Percentiles rank a stretch among this genome's conserved stretches.
Evolutionary conservation across 2,888 invertebrate species (phyloP).

Genomic region (Leistus spinibarbis): DNA sequence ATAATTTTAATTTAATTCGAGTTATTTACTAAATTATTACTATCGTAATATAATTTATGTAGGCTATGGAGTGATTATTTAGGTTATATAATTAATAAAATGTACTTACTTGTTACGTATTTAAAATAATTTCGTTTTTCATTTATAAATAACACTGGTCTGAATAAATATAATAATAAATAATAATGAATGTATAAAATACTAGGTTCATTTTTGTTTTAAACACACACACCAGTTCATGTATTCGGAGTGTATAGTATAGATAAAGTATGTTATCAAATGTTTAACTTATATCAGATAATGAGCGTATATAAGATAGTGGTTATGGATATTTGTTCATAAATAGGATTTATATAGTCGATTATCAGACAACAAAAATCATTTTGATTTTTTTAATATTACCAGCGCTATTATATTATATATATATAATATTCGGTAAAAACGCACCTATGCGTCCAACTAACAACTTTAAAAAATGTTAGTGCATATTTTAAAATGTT

Average conservation of each 20-base stretch:
- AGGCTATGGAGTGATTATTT: too few relatives aligned
- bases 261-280: conserved; percentile 4
- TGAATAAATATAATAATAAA: not conserved
- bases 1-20: too few relatives aligned
- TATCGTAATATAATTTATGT: too few relatives aligned
- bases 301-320: conserved; percentile 1
- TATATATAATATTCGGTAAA: too few relatives aligned
- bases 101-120: not conserved
- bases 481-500: too few relatives aligned
- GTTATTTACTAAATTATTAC: too few relatives aligned
- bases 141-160: not conserved
- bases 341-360: not conserved
- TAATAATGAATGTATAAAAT: not conserved
- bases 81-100: not conserved
- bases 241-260: not conserved
- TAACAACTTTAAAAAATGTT: too few relatives aligned
- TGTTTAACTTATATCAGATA: conserved; percentile 33
- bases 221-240: not conserved
- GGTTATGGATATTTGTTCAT: not conserved
- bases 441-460: too few relatives aligned
- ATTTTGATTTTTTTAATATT: not conserved
- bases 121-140: not conserved
- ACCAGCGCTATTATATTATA: not conserved
- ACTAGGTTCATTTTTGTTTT: not conserved
- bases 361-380: not conserved